Percentiles rank a stretch among this genome's conserved stretches.
These are phyloP conservation scores for Axea sp. DNA, from an alignment of 2,888 invertebrate genomes.

Conservation along the genomic window DNA sequence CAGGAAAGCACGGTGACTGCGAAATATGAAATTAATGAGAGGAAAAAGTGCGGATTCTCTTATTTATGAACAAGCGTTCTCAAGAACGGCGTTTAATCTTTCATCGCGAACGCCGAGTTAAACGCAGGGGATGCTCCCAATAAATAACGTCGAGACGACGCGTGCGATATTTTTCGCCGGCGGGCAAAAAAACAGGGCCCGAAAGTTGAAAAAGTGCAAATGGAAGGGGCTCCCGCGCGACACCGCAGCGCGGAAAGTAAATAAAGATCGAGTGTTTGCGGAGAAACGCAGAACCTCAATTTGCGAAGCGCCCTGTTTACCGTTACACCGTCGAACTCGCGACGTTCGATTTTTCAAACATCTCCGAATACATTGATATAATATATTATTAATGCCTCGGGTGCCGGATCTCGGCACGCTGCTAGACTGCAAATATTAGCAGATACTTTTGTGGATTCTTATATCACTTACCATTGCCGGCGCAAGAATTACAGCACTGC, in stretches of 20 bases:
- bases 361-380: slow-evolving; percentile 69
- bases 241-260: slow-evolving; percentile 44
- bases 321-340: slow-evolving; percentile 53
- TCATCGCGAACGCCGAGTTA: slow-evolving; percentile 41
- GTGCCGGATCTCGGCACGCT: slow-evolving; percentile 71
- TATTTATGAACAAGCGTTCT: slow-evolving; percentile 27
- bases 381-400: slow-evolving; percentile 76
- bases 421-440: slow-evolving; percentile 69
- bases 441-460: slow-evolving; percentile 35
- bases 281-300: slow-evolving; percentile 76
- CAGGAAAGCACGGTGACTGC: too few relatives aligned
- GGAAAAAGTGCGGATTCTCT: slow-evolving; percentile 4
- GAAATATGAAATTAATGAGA: slow-evolving; percentile 9
- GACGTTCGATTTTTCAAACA: slow-evolving; percentile 67
- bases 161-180: slow-evolving; percentile 61
- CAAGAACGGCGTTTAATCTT: slow-evolving; percentile 47
- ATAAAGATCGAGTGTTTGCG: slow-evolving; percentile 73
- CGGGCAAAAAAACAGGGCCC: slow-evolving; percentile 50
- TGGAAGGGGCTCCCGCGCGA: slow-evolving; percentile 59
- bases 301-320: slow-evolving; percentile 68
- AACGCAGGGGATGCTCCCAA: slow-evolving; percentile 36
- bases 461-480: neutral
- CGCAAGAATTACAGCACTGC: too few relatives aligned
- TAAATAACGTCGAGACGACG: slow-evolving; percentile 47
- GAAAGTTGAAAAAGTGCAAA: slow-evolving; percentile 45